phyloP scores from a whole-genome alignment of 2,888 invertebrate genomes.

The Ochropleura plecta region DNA sequence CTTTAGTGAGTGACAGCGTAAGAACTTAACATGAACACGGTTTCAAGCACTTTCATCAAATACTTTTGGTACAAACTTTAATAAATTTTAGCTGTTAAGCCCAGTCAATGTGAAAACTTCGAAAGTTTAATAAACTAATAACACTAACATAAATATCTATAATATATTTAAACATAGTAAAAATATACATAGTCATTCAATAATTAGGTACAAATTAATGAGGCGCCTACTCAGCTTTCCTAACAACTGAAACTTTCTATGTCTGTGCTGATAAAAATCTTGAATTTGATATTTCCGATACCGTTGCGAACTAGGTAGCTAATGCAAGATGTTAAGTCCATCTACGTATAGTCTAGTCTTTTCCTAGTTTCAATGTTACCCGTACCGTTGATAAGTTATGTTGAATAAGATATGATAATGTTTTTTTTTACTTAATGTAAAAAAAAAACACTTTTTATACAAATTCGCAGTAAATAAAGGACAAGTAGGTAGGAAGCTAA shows the following conservation, averaged over 20 bases:
- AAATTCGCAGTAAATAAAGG: too few species aligned
- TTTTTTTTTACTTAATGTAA: slow-evolving; percentile 1
- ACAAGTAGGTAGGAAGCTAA: too few species aligned
- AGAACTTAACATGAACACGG: too few species aligned
- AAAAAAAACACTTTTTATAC: too few species aligned
- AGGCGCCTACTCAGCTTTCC: slow-evolving; percentile 41
- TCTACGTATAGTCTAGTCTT: too few species aligned
- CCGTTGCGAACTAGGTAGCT: neutral
- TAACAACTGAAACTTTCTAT: slow-evolving; percentile 52
- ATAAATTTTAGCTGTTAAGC: neutral
- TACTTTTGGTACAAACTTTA: too few species aligned
- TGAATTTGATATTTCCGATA: slow-evolving; percentile 48
- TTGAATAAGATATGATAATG: neutral
- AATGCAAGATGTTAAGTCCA: too few species aligned
- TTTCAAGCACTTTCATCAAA: too few species aligned
- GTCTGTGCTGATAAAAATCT: slow-evolving; percentile 46
- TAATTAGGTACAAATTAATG: slow-evolving; percentile 45
- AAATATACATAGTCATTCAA: slow-evolving; percentile 21
- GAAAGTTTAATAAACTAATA: slow-evolving; percentile 4
- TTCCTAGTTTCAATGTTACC: slow-evolving; percentile 6
- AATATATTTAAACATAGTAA: neutral
- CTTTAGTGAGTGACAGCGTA: too few species aligned
- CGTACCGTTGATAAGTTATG: too few species aligned
- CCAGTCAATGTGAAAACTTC: neutral
- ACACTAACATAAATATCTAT: neutral